Conservation (phyloP, 2,888 invertebrate genomes). For the Drosophila monieri region DNA sequence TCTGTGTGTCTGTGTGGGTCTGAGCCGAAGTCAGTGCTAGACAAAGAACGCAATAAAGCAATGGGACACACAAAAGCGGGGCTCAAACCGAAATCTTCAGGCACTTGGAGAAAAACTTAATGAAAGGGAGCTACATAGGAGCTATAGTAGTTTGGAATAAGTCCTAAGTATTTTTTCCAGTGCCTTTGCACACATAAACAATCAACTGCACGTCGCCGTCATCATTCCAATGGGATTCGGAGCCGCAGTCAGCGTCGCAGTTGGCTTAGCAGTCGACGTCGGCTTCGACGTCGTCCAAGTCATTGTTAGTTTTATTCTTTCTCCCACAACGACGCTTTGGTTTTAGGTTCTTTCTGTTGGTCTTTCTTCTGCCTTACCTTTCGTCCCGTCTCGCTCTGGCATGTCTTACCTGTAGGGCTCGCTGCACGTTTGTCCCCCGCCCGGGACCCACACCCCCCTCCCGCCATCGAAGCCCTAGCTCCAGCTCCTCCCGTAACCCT, state of each 20-base stretch:
- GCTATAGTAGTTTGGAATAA: neutral
- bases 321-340: constrained; percentile 72
- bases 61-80: constrained; percentile 65
- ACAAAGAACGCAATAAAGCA: constrained; percentile 74
- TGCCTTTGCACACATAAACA: constrained; percentile 26
- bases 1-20: constrained; percentile 43
- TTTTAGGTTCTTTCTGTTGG: constrained; percentile 57
- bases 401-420: constrained; percentile 40
- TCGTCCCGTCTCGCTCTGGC: constrained; percentile 3
- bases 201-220: constrained; percentile 53
- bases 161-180: constrained; percentile 8
- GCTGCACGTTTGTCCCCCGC: constrained; percentile 17
- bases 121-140: no score
- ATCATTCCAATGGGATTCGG: constrained; percentile 73
- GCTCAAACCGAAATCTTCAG: constrained; percentile 62
- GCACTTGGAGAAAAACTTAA: constrained; percentile 12
- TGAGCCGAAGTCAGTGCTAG: constrained; percentile 54
- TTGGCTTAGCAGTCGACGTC: constrained; percentile 23
- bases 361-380: constrained; percentile 45
- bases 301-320: constrained; percentile 77
- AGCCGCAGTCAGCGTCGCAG: constrained; percentile 31
- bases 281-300: constrained; percentile 28
- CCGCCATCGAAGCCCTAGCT: constrained; percentile 4
- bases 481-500: constrained; percentile 5
- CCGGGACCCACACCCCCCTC: constrained; percentile 2